phyloP scores from a whole-genome alignment of 2,888 invertebrate genomes.

The Eupithecia insigniata region DNA sequence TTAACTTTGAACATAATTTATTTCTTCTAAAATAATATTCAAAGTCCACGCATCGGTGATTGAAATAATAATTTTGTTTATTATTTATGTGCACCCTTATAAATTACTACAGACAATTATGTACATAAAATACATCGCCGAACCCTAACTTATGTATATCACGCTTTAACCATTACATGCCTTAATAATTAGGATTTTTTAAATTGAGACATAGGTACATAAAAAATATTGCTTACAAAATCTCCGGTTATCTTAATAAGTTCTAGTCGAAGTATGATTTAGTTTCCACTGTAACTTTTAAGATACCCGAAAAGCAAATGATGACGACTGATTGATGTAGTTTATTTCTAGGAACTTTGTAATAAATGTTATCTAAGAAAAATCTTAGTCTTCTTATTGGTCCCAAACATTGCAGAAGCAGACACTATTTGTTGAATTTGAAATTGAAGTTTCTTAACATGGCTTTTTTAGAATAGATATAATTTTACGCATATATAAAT shows the following conservation, averaged over 20 bases:
- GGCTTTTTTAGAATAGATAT: background rate
- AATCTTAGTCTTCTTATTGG: slow-evolving; percentile 25
- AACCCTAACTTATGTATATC: slow-evolving; percentile 42
- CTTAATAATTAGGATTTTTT: slow-evolving; percentile 27
- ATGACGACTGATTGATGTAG: slow-evolving; percentile 49
- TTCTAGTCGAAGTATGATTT: background rate
- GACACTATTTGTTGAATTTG: slow-evolving; percentile 17
- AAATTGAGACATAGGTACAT: slow-evolving; percentile 31
- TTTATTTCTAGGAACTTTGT: slow-evolving; percentile 64
- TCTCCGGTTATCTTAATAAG: slow-evolving; percentile 8
- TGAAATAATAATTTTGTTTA: background rate
- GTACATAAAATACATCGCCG: slow-evolving; percentile 42
- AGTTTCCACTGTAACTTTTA: slow-evolving; percentile 17
- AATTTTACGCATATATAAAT: slow-evolving; percentile 24
- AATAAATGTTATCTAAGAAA: slow-evolving; percentile 69
- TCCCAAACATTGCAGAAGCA: slow-evolving; percentile 29
- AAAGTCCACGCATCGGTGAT: background rate
- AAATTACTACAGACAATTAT: slow-evolving; percentile 37
- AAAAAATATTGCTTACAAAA: slow-evolving; percentile 20
- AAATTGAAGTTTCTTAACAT: background rate
- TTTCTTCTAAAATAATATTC: slow-evolving; percentile 8
- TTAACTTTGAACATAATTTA: slow-evolving; percentile 8
- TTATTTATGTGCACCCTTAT: slow-evolving; percentile 19
- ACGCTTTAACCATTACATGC: slow-evolving; percentile 38
- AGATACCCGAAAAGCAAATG: slow-evolving; percentile 34